A percentile compares a stretch with the other conserved stretches of the same genome.
phyloP scores from a whole-genome alignment of 1,140 invertebrate species.

The Zaprionus vittiger region DNA sequence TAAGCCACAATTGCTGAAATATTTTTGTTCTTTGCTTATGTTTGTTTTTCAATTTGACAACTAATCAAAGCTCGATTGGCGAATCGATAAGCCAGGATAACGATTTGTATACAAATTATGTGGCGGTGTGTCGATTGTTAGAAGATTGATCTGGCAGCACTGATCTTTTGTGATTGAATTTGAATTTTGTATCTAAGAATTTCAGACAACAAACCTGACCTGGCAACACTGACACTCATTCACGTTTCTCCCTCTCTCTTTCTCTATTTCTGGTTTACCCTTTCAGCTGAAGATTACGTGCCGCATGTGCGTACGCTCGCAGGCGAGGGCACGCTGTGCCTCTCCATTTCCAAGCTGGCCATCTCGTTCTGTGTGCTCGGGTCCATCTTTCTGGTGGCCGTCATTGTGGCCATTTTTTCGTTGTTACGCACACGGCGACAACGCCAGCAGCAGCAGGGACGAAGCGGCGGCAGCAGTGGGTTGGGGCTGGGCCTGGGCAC shows the following conservation, averaged over 20 bases:
- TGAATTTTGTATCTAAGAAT: not conserved
- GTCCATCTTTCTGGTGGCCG: slow-evolving; percentile 88
- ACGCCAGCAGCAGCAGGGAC: slow-evolving; percentile 75
- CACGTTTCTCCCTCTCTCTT: not conserved
- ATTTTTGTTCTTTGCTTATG: too few species aligned
- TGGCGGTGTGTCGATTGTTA: too few species aligned
- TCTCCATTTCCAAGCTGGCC: slow-evolving; percentile 90
- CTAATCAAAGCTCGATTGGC: too few species aligned
- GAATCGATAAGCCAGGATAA: too few species aligned
- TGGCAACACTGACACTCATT: not conserved
- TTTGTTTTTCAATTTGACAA: too few species aligned
- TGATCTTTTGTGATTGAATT: too few species aligned
- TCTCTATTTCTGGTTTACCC: not conserved
- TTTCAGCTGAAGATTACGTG: slow-evolving; percentile 77
- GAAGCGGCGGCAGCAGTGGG: slow-evolving; percentile 29
- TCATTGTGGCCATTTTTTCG: slow-evolving; percentile 88
- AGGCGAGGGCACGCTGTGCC: slow-evolving; percentile 86
- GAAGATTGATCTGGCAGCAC: too few species aligned
- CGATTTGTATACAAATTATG: too few species aligned
- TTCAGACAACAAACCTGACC: not conserved
- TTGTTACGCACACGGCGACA: slow-evolving; percentile 86
- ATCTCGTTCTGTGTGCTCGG: slow-evolving; percentile 89
- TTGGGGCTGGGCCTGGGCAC: slow-evolving; percentile 40
- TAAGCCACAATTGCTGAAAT: too few species aligned
- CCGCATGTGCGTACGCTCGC: slow-evolving; percentile 63